A percentile compares a stretch with the other conserved stretches of the same genome.
phyloP scores from a whole-genome alignment of 2,113 vertebrate genomes.

The Fregetta grallaria region DNA sequence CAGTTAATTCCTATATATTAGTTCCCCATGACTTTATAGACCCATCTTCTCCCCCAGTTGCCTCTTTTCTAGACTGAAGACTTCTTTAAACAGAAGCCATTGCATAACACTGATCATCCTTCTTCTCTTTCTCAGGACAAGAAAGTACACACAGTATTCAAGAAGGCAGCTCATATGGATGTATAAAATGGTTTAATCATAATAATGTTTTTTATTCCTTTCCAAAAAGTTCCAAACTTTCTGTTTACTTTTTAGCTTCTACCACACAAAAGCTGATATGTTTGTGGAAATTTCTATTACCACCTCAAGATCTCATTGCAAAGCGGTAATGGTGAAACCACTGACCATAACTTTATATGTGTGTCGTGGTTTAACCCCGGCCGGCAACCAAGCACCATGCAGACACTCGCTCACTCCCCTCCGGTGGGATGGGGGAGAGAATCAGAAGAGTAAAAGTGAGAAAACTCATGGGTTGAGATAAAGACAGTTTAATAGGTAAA shows the following conservation, averaged over 20 bases:
- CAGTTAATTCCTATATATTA: background rate
- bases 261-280: background rate
- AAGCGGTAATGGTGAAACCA: background rate
- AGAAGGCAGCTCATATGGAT: background rate
- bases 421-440: no score
- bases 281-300: background rate
- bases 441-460: no score
- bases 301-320: background rate
- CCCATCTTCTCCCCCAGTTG: rapidly evolving
- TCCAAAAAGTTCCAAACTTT: background rate
- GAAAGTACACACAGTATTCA: background rate
- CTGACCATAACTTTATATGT: background rate
- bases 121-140: background rate
- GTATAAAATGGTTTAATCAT: background rate
- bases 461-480: no score
- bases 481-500: no score
- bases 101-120: background rate
- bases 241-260: background rate
- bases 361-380: no score
- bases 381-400: no score
- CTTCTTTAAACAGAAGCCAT: background rate
- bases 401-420: no score
- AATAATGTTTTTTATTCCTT: background rate
- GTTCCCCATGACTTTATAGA: background rate
- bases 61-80: background rate